These are phyloP conservation scores for Malurus alboscapulatus DNA, from an alignment of 2,113 vertebrate genomes.

Conservation along the genomic window DNA sequence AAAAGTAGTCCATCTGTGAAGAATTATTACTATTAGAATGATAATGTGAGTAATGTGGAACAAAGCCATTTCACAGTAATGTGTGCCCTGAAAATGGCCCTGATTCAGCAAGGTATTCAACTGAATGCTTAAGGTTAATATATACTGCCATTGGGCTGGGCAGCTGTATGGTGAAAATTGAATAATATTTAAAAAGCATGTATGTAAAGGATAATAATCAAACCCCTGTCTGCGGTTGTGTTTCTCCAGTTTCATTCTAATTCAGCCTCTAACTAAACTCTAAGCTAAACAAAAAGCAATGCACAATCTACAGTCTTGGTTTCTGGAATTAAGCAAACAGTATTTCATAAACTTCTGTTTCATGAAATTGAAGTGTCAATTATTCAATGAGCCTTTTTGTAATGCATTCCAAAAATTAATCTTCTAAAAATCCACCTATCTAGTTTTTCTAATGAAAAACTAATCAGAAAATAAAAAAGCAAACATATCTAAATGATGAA, in stretches of 20 bases:
- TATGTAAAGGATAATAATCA: neutral
- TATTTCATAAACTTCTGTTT: neutral
- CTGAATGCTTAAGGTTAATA: neutral
- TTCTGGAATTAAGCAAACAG: neutral
- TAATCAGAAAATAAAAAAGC: conserved; percentile 21
- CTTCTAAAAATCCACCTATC: neutral
- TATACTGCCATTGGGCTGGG: neutral
- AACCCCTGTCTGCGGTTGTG: neutral
- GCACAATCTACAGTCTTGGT: neutral
- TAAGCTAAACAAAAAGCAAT: neutral
- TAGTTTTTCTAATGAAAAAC: conserved; percentile 9
- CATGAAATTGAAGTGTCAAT: neutral
- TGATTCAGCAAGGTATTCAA: neutral
- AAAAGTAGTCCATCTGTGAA: neutral
- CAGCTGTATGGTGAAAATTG: neutral
- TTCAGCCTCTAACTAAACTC: neutral
- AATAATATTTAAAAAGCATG: neutral
- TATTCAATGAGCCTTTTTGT: neutral
- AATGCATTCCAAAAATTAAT: neutral
- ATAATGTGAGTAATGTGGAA: neutral
- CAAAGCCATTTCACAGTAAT: neutral
- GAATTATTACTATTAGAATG: neutral
- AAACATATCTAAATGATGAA: conserved; percentile 14
- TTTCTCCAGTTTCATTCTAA: neutral
- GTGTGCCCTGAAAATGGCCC: neutral